phyloP scores from a whole-genome alignment of 1,140 invertebrate genomes.

The Drosophila neocordata region DNA sequence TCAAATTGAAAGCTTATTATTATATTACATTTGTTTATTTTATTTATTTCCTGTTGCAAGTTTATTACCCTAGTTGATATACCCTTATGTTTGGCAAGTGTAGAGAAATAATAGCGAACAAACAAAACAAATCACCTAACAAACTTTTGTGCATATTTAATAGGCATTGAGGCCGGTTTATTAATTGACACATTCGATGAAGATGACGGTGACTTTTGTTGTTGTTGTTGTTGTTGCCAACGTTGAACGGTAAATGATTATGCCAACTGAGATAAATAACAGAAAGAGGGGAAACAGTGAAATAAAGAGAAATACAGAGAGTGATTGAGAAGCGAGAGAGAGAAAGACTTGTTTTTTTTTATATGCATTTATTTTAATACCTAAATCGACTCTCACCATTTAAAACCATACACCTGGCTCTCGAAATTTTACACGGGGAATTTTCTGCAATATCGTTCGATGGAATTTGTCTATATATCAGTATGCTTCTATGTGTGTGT shows the following conservation, averaged over 20 bases:
- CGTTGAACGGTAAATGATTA: not conserved
- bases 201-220: constrained; percentile 11
- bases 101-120: constrained; percentile 24
- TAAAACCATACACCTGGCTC: not conserved
- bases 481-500: not conserved
- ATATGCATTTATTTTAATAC: constrained; percentile 3
- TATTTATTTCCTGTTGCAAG: no score
- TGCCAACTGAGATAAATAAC: not conserved
- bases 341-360: constrained; percentile 45
- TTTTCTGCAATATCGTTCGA: constrained; percentile 35
- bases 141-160: constrained; percentile 51
- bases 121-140: constrained; percentile 44
- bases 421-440: constrained; percentile 32
- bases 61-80: not conserved
- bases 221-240: not conserved
- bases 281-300: not conserved
- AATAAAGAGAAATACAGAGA: not conserved
- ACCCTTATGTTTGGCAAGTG: not conserved
- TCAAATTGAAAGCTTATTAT: no score
- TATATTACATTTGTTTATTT: no score
- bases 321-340: constrained; percentile 6
- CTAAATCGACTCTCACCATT: constrained; percentile 2
- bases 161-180: constrained; percentile 39
- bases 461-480: not conserved
- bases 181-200: constrained; percentile 55